Percentiles rank a stretch among this genome's conserved stretches.
Evolutionary conservation across 1,140 invertebrate genomes (phyloP).

Genomic region (Batillaria attramentaria): DNA sequence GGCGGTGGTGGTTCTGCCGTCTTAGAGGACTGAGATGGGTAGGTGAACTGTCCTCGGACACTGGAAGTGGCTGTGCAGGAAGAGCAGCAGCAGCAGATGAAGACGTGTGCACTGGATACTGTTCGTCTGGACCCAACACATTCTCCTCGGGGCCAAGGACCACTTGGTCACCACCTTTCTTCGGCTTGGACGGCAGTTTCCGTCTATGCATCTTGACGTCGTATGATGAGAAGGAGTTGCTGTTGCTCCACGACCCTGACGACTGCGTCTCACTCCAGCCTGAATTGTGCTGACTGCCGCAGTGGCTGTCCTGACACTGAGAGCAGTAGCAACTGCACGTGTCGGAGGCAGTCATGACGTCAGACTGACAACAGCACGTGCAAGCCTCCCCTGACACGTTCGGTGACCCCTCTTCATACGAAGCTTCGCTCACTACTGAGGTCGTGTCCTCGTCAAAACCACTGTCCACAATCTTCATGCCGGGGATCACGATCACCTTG

Average conservation of each 20-base stretch:
- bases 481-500: slow-evolving; percentile 33
- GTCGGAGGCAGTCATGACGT: slow-evolving; percentile 29
- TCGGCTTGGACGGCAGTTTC: slow-evolving; percentile 29
- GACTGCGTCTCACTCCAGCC: slow-evolving; percentile 39
- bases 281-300: slow-evolving; percentile 30
- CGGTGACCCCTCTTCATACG: slow-evolving; percentile 37
- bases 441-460: slow-evolving; percentile 61
- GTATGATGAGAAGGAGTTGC: slow-evolving; percentile 48
- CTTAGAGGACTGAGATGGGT: not conserved
- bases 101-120: slow-evolving; percentile 18
- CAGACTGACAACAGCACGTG: slow-evolving; percentile 35
- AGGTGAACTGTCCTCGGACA: not conserved
- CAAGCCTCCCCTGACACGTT: slow-evolving; percentile 31
- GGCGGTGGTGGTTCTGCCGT: slow-evolving; percentile 16
- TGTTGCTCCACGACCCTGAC: slow-evolving; percentile 47
- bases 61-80: not conserved
- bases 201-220: slow-evolving; percentile 39
- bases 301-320: slow-evolving; percentile 39
- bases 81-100: no score
- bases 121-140: slow-evolving; percentile 28
- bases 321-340: slow-evolving; percentile 46
- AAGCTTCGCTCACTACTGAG: slow-evolving; percentile 58
- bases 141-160: not conserved
- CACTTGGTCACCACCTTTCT: no score
- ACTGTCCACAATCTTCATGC: slow-evolving; percentile 56